A percentile compares a stretch with the other conserved stretches of the same genome.
phyloP scores from a whole-genome alignment of 2,113 vertebrate species.

The Cyprinodon brontotheroides region DNA sequence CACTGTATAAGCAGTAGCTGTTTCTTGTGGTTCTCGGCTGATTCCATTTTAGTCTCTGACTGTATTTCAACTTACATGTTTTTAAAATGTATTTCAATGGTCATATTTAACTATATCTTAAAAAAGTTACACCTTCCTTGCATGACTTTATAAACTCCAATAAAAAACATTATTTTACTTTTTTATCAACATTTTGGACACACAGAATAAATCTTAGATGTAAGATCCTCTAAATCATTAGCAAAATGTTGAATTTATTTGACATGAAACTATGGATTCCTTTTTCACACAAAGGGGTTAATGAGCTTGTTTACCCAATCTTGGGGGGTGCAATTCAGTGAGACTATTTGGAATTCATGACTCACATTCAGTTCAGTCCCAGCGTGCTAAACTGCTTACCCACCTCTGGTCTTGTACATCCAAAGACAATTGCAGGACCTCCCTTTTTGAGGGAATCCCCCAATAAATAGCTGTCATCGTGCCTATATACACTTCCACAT shows the following conservation, averaged over 20 bases:
- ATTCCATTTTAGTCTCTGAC: no score
- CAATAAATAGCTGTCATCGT: constrained; percentile 39
- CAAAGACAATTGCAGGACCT: constrained; percentile 71
- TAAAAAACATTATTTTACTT: no score
- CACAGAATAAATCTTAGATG: no score
- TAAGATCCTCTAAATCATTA: background rate
- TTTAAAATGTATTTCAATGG: no score
- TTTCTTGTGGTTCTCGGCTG: no score
- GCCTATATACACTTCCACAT: constrained; percentile 15
- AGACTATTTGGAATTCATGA: constrained; percentile 65
- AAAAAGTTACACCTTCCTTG: no score
- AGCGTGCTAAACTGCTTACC: constrained; percentile 19
- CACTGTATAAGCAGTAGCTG: no score
- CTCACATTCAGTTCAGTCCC: constrained; percentile 57
- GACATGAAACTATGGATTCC: background rate
- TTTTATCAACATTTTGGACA: no score
- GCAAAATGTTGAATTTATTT: background rate
- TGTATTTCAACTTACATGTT: no score
- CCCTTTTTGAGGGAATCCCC: constrained; percentile 68
- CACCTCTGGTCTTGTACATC: constrained; percentile 21
- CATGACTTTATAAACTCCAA: no score
- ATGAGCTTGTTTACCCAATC: constrained; percentile 8
- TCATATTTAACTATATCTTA: no score
- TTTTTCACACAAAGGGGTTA: background rate
- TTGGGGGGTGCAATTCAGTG: constrained; percentile 40